These are phyloP conservation scores for Cephus cinctus DNA, from an alignment of 1,140 invertebrate genomes.

Conservation along the genomic window DNA sequence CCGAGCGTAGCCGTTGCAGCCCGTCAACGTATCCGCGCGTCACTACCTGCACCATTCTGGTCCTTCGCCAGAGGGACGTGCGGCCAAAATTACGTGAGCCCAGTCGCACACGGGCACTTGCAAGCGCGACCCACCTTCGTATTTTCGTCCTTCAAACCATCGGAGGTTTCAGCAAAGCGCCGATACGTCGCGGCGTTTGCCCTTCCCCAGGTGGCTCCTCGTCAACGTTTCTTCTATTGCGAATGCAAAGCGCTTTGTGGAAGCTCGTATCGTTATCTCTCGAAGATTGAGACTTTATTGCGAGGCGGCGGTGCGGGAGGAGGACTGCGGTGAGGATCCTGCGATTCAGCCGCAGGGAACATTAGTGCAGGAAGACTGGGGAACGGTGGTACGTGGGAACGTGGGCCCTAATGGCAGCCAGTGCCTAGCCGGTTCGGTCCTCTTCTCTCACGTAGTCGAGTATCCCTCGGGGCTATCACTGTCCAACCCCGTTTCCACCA, in stretches of 20 bases:
- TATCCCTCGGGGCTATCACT: slow-evolving; percentile 26
- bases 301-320: slow-evolving; percentile 5
- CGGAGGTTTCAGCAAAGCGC: background rate
- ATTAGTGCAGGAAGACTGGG: slow-evolving; percentile 26
- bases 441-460: no score
- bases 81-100: no score
- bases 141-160: background rate
- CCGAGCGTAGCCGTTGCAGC: no score
- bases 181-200: no score
- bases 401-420: background rate
- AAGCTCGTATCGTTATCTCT: slow-evolving; percentile 24
- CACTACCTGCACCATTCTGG: no score
- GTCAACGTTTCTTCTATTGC: slow-evolving; percentile 36
- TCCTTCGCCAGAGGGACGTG: no score
- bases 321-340: background rate
- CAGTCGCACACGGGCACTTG: slow-evolving; percentile 19
- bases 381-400: background rate
- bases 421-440: background rate
- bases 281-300: slow-evolving; percentile 33
- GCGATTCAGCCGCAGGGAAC: slow-evolving; percentile 29
- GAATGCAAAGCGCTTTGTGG: slow-evolving; percentile 30
- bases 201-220: slow-evolving; percentile 14
- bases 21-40: no score
- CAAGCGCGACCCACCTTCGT: slow-evolving; percentile 1
- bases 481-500: no score